These are phyloP conservation scores for Axinella damicornis DNA, from an alignment of 37 sponge, comb jelly and placozoan species.

Conservation along the genomic window DNA sequence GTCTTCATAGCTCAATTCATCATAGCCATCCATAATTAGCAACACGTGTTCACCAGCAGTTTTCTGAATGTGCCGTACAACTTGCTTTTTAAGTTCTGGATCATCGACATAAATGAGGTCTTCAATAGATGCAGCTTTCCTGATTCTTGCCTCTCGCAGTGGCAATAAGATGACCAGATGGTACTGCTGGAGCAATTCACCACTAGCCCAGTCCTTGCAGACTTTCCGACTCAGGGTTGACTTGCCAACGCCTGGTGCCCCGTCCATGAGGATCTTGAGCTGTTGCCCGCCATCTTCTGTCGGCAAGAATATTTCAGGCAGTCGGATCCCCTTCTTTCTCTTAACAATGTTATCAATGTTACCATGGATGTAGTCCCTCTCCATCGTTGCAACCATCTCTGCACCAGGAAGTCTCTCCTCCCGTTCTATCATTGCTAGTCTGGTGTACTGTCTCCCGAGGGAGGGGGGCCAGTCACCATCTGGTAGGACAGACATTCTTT, in stretches of 20 bases:
- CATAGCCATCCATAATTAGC: conserved; percentile 36
- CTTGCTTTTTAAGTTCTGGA: neutral
- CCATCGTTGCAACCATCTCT: neutral
- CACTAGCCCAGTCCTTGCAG: conserved; percentile 7
- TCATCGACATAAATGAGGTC: conserved; percentile 10
- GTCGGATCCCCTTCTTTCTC: neutral
- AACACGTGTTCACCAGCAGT: neutral
- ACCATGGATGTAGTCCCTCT: neutral
- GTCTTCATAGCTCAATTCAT: conserved; percentile 7
- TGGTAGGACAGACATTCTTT: neutral
- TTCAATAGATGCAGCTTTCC: neutral
- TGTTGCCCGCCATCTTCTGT: neutral
- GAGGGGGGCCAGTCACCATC: conserved; percentile 4
- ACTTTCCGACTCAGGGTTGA: conserved; percentile 4
- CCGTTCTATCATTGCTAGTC: neutral
- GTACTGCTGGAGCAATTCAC: conserved; percentile 1
- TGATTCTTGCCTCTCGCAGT: neutral
- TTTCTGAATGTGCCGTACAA: neutral
- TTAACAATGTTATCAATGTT: conserved; percentile 1
- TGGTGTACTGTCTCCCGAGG: neutral
- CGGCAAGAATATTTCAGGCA: neutral
- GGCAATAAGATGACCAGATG: conserved; percentile 4
- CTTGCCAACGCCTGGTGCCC: conserved; percentile 36
- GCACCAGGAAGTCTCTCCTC: neutral
- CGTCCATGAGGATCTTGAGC: conserved; percentile 23